phyloP scores from a whole-genome alignment of 2,888 invertebrate species.

The Hydrotaea diabolus region DNA sequence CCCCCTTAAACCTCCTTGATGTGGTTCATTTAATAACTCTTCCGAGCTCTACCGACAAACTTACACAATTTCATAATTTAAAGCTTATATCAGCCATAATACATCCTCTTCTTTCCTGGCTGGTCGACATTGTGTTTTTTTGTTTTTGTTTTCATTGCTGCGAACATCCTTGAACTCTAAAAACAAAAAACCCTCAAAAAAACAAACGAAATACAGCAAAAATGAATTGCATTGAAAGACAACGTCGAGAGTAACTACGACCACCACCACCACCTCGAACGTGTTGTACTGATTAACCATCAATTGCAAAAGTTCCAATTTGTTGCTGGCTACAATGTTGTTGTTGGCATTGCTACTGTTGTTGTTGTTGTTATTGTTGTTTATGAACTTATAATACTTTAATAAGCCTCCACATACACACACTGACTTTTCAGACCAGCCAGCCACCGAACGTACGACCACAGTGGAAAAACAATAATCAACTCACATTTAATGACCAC shows the following conservation, averaged over 20 bases:
- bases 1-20: too few relatives aligned
- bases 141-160: not conserved
- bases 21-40: too few relatives aligned
- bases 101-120: not conserved
- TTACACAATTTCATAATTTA: not conserved
- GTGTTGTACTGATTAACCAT: conserved; percentile 21
- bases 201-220: not conserved
- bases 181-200: not conserved
- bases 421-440: too few relatives aligned
- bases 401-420: conserved; percentile 12
- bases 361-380: not conserved
- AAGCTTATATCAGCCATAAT: not conserved
- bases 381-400: conserved; percentile 26
- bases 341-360: too few relatives aligned
- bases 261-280: not conserved
- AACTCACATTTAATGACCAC: conserved; percentile 62
- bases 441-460: not conserved
- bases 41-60: too few relatives aligned
- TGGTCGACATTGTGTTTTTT: not conserved
- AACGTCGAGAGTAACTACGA: too few relatives aligned
- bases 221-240: conserved; percentile 25
- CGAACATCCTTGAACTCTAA: conserved; percentile 23
- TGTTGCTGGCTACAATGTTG: conserved; percentile 27
- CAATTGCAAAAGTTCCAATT: conserved; percentile 33
- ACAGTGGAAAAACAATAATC: conserved; percentile 27